phyloP scores from a whole-genome alignment of 2,113 vertebrate species.

The Murina feae region DNA sequence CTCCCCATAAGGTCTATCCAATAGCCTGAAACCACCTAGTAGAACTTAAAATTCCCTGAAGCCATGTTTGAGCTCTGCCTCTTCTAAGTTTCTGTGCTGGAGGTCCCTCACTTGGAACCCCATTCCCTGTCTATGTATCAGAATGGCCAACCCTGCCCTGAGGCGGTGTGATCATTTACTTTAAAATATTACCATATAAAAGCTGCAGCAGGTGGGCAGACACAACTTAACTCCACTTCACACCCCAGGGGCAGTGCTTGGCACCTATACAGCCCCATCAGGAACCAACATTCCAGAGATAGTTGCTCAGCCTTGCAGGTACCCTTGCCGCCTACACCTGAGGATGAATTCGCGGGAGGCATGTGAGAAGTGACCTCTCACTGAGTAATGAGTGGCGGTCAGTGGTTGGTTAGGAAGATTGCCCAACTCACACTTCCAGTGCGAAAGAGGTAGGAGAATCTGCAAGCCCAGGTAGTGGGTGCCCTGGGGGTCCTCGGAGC shows the following conservation, averaged over 20 bases:
- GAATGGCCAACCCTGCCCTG: background rate
- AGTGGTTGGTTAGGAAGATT: background rate
- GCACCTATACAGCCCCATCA: background rate
- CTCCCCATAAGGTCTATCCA: background rate
- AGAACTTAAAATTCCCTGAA: background rate
- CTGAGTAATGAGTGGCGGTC: background rate
- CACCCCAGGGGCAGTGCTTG: background rate
- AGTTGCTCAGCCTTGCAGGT: background rate
- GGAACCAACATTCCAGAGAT: background rate
- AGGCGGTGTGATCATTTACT: background rate
- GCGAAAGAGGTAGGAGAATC: background rate
- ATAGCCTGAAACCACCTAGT: background rate
- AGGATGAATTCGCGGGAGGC: background rate
- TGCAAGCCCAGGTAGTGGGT: background rate
- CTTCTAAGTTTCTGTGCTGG: background rate
- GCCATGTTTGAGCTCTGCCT: background rate
- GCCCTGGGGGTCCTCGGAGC: background rate
- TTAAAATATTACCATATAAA: background rate
- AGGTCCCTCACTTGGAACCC: background rate
- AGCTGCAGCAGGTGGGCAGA: background rate
- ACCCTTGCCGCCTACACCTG: background rate
- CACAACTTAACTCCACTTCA: background rate
- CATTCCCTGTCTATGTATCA: background rate
- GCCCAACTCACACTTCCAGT: background rate
- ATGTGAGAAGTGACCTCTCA: background rate